phyloP scores from a whole-genome alignment of 2,797 vertebrate genomes.

The Poecilia wingei region DNA sequence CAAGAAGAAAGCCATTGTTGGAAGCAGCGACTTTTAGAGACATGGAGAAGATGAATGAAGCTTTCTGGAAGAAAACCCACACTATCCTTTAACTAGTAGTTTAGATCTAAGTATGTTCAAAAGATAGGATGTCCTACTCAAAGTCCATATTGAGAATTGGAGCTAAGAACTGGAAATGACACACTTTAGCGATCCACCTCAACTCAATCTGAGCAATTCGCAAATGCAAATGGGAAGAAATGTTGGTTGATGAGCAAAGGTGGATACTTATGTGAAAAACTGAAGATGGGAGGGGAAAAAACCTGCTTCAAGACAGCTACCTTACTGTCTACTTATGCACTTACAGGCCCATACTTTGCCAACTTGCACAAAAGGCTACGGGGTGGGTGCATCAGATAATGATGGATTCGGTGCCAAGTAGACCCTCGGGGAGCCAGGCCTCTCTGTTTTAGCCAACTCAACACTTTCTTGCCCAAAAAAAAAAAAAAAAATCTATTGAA shows the following conservation, averaged over 20 bases:
- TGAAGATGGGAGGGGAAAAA: rapidly evolving
- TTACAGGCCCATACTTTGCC: slow-evolving; percentile 38
- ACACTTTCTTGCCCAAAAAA: slow-evolving; percentile 49
- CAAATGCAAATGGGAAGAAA: not conserved
- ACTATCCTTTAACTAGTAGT: not conserved
- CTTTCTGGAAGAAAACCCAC: not conserved
- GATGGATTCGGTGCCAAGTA: slow-evolving; percentile 51
- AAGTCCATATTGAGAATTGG: not conserved
- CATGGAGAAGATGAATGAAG: not conserved
- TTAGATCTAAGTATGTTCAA: not conserved
- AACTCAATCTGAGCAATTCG: not conserved
- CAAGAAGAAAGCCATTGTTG: not conserved
- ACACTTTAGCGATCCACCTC: not conserved
- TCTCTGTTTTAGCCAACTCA: slow-evolving; percentile 64
- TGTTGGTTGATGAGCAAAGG: not conserved
- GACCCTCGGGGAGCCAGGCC: slow-evolving; percentile 45
- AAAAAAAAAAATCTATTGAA: slow-evolving; percentile 51
- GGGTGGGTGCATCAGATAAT: slow-evolving; percentile 58
- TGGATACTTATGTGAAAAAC: slow-evolving; percentile 4
- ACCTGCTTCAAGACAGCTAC: not conserved
- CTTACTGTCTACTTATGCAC: slow-evolving; percentile 22
- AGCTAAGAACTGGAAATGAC: not conserved
- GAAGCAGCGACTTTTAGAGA: not conserved
- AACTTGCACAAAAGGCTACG: slow-evolving; percentile 59
- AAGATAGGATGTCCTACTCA: not conserved